A percentile compares a stretch with the other conserved stretches of the same genome.
Conservation (phyloP, 2,797 vertebrate genomes). For the Sebastes aleutianus region DNA sequence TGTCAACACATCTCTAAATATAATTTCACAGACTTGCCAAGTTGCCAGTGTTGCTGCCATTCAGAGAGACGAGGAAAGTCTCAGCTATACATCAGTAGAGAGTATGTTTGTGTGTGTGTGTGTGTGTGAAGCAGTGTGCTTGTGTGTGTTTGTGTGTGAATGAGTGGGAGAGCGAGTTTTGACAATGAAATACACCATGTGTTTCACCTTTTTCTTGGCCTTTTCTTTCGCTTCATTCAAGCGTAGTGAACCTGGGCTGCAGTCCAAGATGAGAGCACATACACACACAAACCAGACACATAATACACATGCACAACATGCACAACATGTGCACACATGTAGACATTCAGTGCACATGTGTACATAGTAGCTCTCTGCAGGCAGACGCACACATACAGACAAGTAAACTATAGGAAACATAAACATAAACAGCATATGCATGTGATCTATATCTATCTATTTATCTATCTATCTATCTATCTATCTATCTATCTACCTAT, state of each 20-base stretch:
- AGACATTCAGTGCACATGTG: not conserved
- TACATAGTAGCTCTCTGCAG: not conserved
- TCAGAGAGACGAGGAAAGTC: conserved; percentile 31
- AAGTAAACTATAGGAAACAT: not conserved
- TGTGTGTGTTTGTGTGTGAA: not conserved
- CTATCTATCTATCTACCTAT: too few species aligned
- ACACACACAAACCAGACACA: not conserved
- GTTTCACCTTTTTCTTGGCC: conserved; percentile 34
- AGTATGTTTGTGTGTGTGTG: not conserved
- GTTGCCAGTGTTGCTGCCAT: conserved; percentile 44
- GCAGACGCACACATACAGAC: not conserved
- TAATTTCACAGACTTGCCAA: conserved; percentile 61
- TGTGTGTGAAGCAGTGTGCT: not conserved
- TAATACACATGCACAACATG: not conserved
- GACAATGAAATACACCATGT: conserved; percentile 34
- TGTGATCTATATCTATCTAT: not conserved
- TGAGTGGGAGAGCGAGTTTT: not conserved
- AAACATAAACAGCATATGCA: not conserved
- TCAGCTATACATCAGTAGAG: conserved; percentile 20
- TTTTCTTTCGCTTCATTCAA: conserved; percentile 41
- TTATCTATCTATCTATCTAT: too few species aligned
- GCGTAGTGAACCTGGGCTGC: conserved; percentile 23
- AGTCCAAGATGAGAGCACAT: conserved; percentile 9
- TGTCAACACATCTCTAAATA: conserved; percentile 57
- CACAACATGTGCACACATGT: not conserved